A percentile compares a stretch with the other conserved stretches of the same genome.
Evolutionary conservation across 1,140 invertebrate species (phyloP).

Genomic region (Drosophila tristis): DNA sequence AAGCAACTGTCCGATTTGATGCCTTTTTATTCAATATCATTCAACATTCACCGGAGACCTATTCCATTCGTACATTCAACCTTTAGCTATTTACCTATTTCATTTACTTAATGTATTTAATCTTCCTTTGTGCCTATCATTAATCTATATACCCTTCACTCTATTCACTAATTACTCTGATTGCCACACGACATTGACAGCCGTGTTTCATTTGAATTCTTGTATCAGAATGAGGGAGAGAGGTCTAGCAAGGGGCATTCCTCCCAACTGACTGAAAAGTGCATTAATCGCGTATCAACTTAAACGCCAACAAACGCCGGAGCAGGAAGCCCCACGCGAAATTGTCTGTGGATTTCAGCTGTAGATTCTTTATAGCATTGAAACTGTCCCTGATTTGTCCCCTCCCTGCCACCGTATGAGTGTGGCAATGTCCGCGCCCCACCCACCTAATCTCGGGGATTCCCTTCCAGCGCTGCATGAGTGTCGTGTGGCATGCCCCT

Average conservation of each 20-base stretch:
- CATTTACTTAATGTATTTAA: not conserved
- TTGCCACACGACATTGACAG: no score
- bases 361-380: conserved; percentile 5
- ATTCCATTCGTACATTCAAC: no score
- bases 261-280: conserved; percentile 15
- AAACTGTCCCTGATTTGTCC: conserved; percentile 43
- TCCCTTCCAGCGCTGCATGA: no score
- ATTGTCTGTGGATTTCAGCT: not conserved
- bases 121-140: not conserved
- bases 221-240: not conserved
- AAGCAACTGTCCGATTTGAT: no score
- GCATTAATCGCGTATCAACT: conserved; percentile 67
- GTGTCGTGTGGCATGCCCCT: no score
- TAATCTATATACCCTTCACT: no score
- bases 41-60: no score
- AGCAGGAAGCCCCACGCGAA: conserved; percentile 54
- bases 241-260: not conserved
- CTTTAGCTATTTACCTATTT: not conserved
- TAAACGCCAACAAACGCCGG: conserved; percentile 33
- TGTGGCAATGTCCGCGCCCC: conserved; percentile 21
- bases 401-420: conserved; percentile 10
- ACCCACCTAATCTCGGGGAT: no score
- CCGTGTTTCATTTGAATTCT: conserved; percentile 10
- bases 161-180: no score
- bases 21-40: no score